These are phyloP conservation scores for Antechinus flavipes DNA, from an alignment of 2,113 vertebrate species.

Conservation along the genomic window DNA sequence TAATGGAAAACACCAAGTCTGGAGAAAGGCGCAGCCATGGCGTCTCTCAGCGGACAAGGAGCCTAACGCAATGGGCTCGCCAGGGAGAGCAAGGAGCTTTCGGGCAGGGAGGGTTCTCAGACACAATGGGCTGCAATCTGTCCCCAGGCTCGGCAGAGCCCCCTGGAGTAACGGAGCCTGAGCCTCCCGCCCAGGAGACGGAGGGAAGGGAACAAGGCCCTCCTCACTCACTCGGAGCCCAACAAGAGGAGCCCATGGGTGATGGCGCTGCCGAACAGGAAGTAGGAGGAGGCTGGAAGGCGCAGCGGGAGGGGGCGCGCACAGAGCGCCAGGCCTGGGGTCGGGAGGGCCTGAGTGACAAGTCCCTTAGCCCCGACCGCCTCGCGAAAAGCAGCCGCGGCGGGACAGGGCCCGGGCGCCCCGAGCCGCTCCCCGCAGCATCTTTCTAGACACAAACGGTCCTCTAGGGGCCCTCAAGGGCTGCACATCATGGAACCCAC, in stretches of 20 bases:
- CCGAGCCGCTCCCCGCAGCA: not conserved
- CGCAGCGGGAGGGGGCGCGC: too few relatives aligned
- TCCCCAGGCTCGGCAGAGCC: not conserved
- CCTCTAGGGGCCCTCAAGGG: not conserved
- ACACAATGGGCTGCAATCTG: not conserved
- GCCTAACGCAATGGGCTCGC: not conserved
- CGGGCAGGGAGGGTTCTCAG: not conserved
- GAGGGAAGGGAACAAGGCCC: not conserved
- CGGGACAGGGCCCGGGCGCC: too few relatives aligned
- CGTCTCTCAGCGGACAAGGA: not conserved
- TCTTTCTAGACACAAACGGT: not conserved
- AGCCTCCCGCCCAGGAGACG: not conserved
- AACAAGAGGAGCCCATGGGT: not conserved
- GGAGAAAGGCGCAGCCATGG: not conserved
- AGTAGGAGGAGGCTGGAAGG: not conserved
- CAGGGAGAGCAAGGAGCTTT: not conserved
- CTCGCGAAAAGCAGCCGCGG: too few relatives aligned
- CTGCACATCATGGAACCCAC: not conserved
- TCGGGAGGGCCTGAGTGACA: too few relatives aligned
- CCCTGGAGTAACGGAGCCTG: not conserved
- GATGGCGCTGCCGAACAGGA: not conserved
- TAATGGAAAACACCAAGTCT: not conserved
- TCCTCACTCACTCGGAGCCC: not conserved
- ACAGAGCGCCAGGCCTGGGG: too few relatives aligned
- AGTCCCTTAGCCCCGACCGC: too few relatives aligned